Evolutionary conservation across 2,113 vertebrate species (phyloP).

Genomic region (Phasianus colchicus): DNA sequence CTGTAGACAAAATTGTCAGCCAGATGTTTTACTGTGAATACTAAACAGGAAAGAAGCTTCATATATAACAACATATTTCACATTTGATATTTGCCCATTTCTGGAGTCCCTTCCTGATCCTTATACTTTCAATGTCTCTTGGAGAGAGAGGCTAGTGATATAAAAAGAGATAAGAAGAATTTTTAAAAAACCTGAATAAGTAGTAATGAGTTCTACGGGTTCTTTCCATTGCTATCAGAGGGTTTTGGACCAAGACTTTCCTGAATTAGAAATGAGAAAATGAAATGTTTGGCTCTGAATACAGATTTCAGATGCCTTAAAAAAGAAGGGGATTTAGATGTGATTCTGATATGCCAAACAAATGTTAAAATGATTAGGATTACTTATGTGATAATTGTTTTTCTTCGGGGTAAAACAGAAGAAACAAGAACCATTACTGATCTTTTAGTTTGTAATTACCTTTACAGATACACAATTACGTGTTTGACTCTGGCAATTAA

Average conservation of each 20-base stretch:
- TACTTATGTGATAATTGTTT: constrained; percentile 31
- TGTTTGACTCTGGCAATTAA: constrained; percentile 36
- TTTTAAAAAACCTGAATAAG: neutral
- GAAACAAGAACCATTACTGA: constrained; percentile 38
- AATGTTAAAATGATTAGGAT: constrained; percentile 33
- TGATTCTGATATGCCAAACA: constrained; percentile 26
- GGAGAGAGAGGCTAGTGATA: neutral
- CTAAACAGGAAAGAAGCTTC: neutral
- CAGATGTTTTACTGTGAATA: neutral
- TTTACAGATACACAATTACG: constrained; percentile 42
- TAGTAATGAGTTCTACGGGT: neutral
- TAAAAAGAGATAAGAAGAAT: neutral
- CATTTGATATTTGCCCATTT: neutral
- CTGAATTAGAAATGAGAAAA: neutral
- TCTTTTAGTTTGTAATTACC: constrained; percentile 54
- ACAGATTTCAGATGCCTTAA: neutral
- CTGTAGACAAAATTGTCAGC: neutral
- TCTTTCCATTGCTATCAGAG: neutral
- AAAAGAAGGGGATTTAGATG: neutral
- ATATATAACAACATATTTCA: neutral
- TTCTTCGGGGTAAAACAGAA: constrained; percentile 48
- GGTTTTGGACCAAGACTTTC: neutral
- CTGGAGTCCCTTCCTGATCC: neutral
- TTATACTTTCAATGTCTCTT: neutral
- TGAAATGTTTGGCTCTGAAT: neutral